These are phyloP conservation scores for Drosophila lini DNA, from an alignment of 1,140 invertebrate genomes.

Conservation along the genomic window DNA sequence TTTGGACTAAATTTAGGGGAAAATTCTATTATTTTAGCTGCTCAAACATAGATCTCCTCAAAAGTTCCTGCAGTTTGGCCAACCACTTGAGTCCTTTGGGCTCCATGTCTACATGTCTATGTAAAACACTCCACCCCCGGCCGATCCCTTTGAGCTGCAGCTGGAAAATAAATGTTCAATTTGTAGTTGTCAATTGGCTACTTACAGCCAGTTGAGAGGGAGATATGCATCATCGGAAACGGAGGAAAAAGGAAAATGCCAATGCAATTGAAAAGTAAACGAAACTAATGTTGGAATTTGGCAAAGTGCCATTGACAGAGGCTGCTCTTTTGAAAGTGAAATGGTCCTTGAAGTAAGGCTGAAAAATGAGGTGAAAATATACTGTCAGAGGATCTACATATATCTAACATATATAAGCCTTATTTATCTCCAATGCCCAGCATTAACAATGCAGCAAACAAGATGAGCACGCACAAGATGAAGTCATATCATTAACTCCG, in stretches of 20 bases:
- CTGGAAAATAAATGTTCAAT: constrained; percentile 61
- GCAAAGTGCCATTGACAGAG: constrained; percentile 32
- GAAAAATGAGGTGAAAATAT: constrained; percentile 1
- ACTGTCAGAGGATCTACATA: neutral
- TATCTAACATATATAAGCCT: neutral
- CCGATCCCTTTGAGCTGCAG: constrained; percentile 31
- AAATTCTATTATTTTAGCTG: constrained; percentile 80
- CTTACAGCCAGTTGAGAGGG: constrained; percentile 30
- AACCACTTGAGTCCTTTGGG: constrained; percentile 32
- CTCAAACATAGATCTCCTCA: constrained; percentile 43
- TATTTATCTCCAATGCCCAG: constrained; percentile 6
- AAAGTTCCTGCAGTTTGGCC: constrained; percentile 11
- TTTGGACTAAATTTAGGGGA: constrained; percentile 72
- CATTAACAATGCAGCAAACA: constrained; percentile 19
- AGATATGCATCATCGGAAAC: constrained; percentile 9
- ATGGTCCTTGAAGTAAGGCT: neutral
- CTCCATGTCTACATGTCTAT: constrained; percentile 16
- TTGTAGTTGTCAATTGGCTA: constrained; percentile 61
- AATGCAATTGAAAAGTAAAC: constrained; percentile 52
- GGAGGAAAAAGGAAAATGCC: constrained; percentile 11
- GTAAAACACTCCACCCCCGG: constrained; percentile 50
- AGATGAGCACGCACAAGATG: constrained; percentile 21
- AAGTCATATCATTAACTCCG: constrained; percentile 66
- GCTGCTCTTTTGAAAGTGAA: constrained; percentile 17
- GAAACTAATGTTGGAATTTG: constrained; percentile 49